These are phyloP conservation scores for Rallus limicola DNA, from an alignment of 2,113 vertebrate species.

Conservation along the genomic window DNA sequence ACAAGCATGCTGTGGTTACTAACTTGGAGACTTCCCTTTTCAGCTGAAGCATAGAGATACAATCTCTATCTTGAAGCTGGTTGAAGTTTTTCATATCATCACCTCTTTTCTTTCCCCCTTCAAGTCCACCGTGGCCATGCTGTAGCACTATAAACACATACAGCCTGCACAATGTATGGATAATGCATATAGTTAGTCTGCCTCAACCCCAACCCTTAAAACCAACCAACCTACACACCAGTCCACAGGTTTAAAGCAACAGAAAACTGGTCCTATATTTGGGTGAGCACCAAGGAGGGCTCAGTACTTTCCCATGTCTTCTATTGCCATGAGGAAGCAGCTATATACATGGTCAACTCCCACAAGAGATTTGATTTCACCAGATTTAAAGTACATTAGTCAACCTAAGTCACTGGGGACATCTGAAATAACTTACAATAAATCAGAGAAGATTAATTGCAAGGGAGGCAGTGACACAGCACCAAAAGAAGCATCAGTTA, in stretches of 20 bases:
- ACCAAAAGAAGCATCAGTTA: background rate
- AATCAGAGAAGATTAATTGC: constrained; percentile 14
- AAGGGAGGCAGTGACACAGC: background rate
- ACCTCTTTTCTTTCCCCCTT: background rate
- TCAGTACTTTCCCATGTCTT: background rate
- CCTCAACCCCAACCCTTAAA: background rate
- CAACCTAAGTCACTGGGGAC: constrained; percentile 9
- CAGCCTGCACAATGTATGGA: background rate
- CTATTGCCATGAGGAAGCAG: background rate
- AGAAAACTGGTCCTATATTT: background rate
- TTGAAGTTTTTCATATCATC: background rate
- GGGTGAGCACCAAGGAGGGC: background rate
- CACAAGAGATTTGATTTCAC: background rate
- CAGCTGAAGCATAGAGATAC: background rate
- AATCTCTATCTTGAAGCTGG: background rate
- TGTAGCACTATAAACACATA: background rate
- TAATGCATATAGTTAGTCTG: background rate
- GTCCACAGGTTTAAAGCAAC: background rate
- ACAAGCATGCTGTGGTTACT: background rate
- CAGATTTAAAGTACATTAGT: constrained; percentile 37
- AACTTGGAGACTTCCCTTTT: background rate
- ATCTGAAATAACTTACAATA: constrained; percentile 10
- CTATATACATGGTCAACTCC: background rate
- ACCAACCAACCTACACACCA: background rate
- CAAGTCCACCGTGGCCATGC: background rate